Evolutionary conservation across 2,113 vertebrate genomes (phyloP), one percentile per base, ranked within the genome.

Genomic region (Symphodus melops): DNA sequence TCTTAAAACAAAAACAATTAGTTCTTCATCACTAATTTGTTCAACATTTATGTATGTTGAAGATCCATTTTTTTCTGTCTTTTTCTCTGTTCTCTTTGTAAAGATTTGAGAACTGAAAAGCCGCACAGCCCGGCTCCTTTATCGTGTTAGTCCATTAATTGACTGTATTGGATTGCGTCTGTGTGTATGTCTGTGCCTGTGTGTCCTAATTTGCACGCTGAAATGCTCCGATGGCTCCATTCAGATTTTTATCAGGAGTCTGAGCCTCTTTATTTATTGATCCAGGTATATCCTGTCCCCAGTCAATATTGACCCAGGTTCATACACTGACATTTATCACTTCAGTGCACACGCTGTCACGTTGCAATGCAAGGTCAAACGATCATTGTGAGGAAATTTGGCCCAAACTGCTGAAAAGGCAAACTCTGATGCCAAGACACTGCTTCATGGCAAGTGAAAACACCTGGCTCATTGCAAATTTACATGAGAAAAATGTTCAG

Each of bases 291-390:
- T 69, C 59, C 64, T 79, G 59, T 51, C 55, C 33, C 67, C 36
- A 58, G 65, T 62, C 68, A 67, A 51, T 80, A 79, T 54, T 87
- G 81, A 84, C 74, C 79, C 51, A 33, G 36, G 81, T 68, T 87
- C 79, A 55, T 55, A 61, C 33, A 23, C 59, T 48, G 59, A 69
- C 67, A 78, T 66, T 2, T 62, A 55, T 75, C 56, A 67, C 73
- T 44, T 67, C 25, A 7, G 20, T 2, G 65, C n/a, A 1, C 9
- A 36, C 8, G 2, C 63, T 60, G 62, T 60, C 84, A n/a, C n/a
- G n/a, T n/a, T 20, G 49, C 25, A 66, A 23, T 67, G 54, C 14
- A 64, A 52, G 21, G 19, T 69, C 39, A 53, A 37, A 23, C 48
- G 37, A 13, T 48, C n/a, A 67, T 53, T 2, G n/a, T 28, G 51